Percentiles rank a stretch among this genome's conserved stretches.
Conservation (phyloP, 37 sponge, comb jelly and placozoan genomes). For the Theonella swinhoei region DNA sequence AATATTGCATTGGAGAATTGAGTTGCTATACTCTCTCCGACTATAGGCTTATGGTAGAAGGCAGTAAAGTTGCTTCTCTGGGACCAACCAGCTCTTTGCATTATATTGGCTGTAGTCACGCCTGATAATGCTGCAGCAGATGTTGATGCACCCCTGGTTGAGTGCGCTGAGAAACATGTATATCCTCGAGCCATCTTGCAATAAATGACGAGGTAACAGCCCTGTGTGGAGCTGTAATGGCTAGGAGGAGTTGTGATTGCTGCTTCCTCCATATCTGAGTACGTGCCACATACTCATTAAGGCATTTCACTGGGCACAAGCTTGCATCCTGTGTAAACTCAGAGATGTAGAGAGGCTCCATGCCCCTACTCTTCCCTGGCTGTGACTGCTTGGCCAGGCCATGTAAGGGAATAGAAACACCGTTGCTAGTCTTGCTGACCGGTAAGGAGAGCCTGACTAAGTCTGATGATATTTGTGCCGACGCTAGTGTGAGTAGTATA, state of each 20-base stretch:
- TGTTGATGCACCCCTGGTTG: constrained; percentile 30
- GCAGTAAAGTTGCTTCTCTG: too few relatives aligned
- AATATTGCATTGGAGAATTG: too few relatives aligned
- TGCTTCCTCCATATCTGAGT: too few relatives aligned
- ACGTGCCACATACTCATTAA: too few relatives aligned
- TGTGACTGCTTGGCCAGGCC: too few relatives aligned
- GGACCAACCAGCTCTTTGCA: constrained; percentile 17
- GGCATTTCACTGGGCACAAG: too few relatives aligned
- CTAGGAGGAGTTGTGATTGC: not conserved
- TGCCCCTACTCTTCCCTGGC: too few relatives aligned
- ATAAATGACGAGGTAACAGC: too few relatives aligned
- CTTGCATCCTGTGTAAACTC: too few relatives aligned
- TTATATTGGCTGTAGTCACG: not conserved
- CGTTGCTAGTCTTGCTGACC: not conserved
- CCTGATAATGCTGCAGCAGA: constrained; percentile 17
- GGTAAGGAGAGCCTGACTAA: not conserved
- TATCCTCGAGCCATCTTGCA: constrained; percentile 20
- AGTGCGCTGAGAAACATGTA: constrained; percentile 16
- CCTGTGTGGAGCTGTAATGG: constrained; percentile 11
- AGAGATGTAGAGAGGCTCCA: too few relatives aligned
- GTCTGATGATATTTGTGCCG: constrained; percentile 17
- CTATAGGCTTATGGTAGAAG: too few relatives aligned
- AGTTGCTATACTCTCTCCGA: too few relatives aligned
- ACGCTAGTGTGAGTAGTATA: constrained; percentile 4
- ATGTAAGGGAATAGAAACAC: not conserved